Evolutionary conservation across 92 coral and sea anemone genomes (phyloP), one percentile per base, ranked within the genome.

Genomic region (Siderastrea radians): DNA sequence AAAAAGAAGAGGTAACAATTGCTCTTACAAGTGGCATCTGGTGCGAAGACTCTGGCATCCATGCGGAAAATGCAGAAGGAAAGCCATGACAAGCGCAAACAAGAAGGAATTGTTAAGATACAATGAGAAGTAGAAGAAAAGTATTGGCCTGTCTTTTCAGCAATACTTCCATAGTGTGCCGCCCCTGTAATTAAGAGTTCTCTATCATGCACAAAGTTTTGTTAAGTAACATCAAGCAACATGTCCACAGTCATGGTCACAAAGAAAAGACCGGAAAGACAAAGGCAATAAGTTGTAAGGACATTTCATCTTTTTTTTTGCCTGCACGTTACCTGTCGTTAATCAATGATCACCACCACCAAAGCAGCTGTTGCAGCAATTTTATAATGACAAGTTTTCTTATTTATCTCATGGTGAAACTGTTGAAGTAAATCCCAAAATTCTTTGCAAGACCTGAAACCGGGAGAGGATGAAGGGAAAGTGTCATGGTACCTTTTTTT

Each of bases 221-320:
- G 38, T 26, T 26, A 26, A 26, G 38, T 26, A 26, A 26, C 0
- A 66, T 66, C 71, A 66, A 48, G 78, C 78, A 72, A n/a, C 78
- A 72, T n/a, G 57, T 72, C 1, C 12, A 72, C 50, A 72, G 78
- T 47, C 78, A 48, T 7, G 19, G 58, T 48, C 78, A 72, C 78
- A 72, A 72, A n/a, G 78, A 72, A 72, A 72, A 50, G 78, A 50
- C 53, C 78, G 53, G 78, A 48, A 72, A 72, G 78, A 72, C 78
- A 72, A 72, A 12, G 78, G 78, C 78, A 46, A 54, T 48, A 72
- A 50, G 53, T 46, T 72, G 50, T 7, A 66, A 66, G 71, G 71
- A 66, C 26, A 72, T 72, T 72, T 72, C 78, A 72, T 72, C 78
- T 1, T 72, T 72, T 72, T 72, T 26, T 26, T 72, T 12, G 4